Base-by-base conservation (phyloP, 64 coral and sea anemone species). In the Stichodactyla mertensii region DNA sequence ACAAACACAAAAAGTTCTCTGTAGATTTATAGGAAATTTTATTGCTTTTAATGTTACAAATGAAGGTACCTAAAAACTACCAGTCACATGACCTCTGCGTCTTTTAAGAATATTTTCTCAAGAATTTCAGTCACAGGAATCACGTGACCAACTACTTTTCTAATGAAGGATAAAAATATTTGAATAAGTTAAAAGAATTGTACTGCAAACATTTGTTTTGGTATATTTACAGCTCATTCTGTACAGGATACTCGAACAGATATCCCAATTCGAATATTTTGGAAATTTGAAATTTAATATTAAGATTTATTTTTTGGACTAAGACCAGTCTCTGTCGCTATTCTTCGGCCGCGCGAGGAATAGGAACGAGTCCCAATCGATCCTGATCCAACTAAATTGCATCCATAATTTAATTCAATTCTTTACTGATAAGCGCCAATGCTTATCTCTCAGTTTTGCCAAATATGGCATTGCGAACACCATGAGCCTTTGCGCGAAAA, bases 171-270 rank as follows among this genome's bases (percentile, higher is more conserved):
- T 66, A 66, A 66, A 66, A 66, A 66, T 7, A n/a, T 66, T 66
- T 66, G 62, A 66, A 66, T 66, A 66, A 66, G 62, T 66, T 66
- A 66, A 66, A 66, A 66, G 19, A 66, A 66, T 66, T 66, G 22
- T 66, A 66, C 62, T 66, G 62, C 62, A 22, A 66, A 66, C 62
- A 66, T 66, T 66, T 66, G 6, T n/a, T n/a, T 7, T 6, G 9
- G 4, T 66, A 66, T 66, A 45, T 66, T 66, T 66, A 66, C 62
- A 66, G 62, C 62, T 66, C 62, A 66, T 66, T n/a, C 62, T 66
- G 8, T 66, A 66, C 62, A 66, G 62, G 22, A 66, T 66, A 22
- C 19, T 66, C 62, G 62, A 66, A 66, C 8, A 22, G 62, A 66
- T 66, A 66, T n/a, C 19, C 62, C 62, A n/a, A n/a, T 18, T 66